Base-by-base conservation (phyloP, 2,113 vertebrate species). In the Oenanthe oenanthe region DNA sequence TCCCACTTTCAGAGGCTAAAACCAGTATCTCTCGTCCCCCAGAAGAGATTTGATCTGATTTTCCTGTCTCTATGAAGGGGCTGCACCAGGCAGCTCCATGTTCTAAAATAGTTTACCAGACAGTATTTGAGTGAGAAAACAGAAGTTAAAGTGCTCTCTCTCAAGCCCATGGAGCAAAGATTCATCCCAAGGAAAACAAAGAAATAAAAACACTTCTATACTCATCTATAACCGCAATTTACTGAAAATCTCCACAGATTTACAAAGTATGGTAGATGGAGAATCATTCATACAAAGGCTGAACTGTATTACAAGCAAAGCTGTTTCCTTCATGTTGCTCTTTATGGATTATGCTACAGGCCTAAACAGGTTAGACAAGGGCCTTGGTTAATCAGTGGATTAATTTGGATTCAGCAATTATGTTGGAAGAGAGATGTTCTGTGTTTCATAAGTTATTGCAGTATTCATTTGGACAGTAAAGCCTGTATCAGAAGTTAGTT, bases 361-460 rank as follows among this genome's bases (percentile, higher is more conserved):
- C 36, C 66, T 42, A 32, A 57, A 84, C 62, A 79, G 65, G 86
- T 86, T 83, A 36, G 61, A 38, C 48, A 72, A 54, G 88, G 16
- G 17, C 67, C 45, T 91, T 79, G 43, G 45, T 91, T 81, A 94
- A 95, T 84, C 47, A 72, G 54, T 40, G 21, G 77, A 93, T 83
- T 91, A 68, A 80, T 65, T 48, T 78, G 45, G 31, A 25, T 71
- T 89, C 42, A 57, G 68, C 40, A 81, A 36, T 75, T 82, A 70
- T 4, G 18, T 43, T 76, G 77, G 60, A 91, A 80, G 50, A 87
- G 48, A 74, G 50, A 36, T 83, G 57, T 25, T 72, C 32, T 16
- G 6, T 60, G 42, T 88, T 86, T 75, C 86, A 77, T 21, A 91
- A 96, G 14, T 17, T 70, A 21, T 12, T 90, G 53, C 40, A 92